These are phyloP conservation scores for Psittacula cyanocephala DNA, from an alignment of 2,113 vertebrate species.

Conservation along the genomic window DNA sequence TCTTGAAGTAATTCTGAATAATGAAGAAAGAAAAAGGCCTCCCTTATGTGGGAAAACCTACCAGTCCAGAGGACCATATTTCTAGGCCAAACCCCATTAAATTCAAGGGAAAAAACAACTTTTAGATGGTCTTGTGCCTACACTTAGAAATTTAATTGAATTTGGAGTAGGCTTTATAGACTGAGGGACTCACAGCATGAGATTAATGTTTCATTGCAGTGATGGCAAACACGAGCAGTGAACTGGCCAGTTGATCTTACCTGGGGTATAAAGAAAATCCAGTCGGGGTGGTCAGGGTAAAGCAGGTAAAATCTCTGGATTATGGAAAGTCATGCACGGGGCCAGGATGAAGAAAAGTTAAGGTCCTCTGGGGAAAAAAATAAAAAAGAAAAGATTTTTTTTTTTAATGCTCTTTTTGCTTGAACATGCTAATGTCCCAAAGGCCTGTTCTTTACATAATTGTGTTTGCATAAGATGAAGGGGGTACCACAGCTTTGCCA, in stretches of 20 bases:
- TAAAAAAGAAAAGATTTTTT: neutral
- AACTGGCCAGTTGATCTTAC: neutral
- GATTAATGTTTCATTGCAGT: slow-evolving; percentile 26
- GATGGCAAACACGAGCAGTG: slow-evolving; percentile 7
- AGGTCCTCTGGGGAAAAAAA: neutral
- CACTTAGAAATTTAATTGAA: slow-evolving; percentile 51
- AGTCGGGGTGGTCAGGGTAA: neutral
- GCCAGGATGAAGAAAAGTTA: neutral
- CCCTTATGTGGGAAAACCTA: slow-evolving; percentile 3
- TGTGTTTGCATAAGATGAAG: slow-evolving; percentile 46
- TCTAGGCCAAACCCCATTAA: slow-evolving; percentile 51
- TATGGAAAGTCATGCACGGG: neutral
- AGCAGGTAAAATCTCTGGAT: neutral
- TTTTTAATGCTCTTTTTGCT: slow-evolving; percentile 2
- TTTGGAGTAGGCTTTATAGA: slow-evolving; percentile 42
- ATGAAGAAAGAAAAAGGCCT: slow-evolving; percentile 1
- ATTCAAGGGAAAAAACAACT: slow-evolving; percentile 40
- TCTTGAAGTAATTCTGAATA: neutral
- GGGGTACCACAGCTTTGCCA: slow-evolving; percentile 18
- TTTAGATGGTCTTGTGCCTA: slow-evolving; percentile 57
- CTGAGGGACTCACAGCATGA: neutral
- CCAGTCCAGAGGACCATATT: neutral
- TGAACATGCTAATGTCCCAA: slow-evolving; percentile 2
- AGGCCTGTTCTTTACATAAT: slow-evolving; percentile 33
- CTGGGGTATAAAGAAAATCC: neutral